These are phyloP conservation scores for Bursaphelenchus okinawaensis DNA, from an alignment of 2,888 invertebrate species.

Conservation along the genomic window DNA sequence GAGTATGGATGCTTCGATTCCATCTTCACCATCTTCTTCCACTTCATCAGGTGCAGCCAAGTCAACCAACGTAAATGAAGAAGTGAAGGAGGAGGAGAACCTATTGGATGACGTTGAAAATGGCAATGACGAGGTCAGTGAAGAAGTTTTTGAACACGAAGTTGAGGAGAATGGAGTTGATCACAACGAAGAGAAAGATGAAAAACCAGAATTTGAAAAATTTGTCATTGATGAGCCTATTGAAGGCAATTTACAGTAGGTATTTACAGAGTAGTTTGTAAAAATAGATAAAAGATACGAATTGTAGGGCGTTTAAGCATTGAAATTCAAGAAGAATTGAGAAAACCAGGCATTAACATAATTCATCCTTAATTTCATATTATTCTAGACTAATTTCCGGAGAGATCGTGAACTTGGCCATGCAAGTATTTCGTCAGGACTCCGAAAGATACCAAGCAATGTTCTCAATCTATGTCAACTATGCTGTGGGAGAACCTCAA, in stretches of 20 bases:
- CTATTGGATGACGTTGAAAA: background rate
- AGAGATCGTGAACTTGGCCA: constrained; percentile 40
- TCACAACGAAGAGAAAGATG: background rate
- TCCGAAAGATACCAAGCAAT: constrained; percentile 25
- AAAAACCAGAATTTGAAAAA: background rate
- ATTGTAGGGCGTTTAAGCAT: too few relatives aligned
- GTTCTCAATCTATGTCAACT: constrained; percentile 24
- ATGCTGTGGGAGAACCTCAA: constrained; percentile 21
- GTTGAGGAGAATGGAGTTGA: too few relatives aligned
- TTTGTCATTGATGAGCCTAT: background rate
- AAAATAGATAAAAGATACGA: background rate
- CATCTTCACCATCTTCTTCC: constrained; percentile 5
- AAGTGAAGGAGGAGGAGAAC: constrained; percentile 6
- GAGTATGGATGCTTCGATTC: constrained; percentile 4
- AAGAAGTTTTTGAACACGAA: too few relatives aligned
- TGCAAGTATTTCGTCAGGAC: constrained; percentile 37
- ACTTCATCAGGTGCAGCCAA: constrained; percentile 12
- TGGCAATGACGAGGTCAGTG: background rate
- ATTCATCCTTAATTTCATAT: background rate
- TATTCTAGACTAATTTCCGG: constrained; percentile 41
- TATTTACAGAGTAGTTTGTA: background rate
- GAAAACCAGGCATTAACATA: too few relatives aligned
- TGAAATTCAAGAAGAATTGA: too few relatives aligned
- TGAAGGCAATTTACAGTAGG: background rate
- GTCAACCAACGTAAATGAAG: too few relatives aligned